A percentile compares a stretch with the other conserved stretches of the same genome.
These are phyloP conservation scores for Coregonus sp. DNA, from an alignment of 2,797 vertebrate genomes.

Conservation along the genomic window DNA sequence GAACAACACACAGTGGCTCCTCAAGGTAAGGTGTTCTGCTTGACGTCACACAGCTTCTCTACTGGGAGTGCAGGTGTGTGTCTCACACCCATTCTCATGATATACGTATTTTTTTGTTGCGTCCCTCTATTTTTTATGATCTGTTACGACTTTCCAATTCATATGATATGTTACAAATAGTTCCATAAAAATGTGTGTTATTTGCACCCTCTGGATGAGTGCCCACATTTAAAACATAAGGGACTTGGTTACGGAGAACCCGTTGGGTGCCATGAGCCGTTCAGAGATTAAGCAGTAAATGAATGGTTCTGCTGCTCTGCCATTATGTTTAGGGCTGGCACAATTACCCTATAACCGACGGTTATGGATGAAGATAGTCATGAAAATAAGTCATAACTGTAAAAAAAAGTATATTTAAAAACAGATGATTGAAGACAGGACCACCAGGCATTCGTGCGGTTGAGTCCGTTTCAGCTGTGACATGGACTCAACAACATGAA, in stretches of 20 bases:
- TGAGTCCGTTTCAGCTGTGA: too few relatives aligned
- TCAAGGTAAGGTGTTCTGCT: slow-evolving; percentile 82
- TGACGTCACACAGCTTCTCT: not conserved
- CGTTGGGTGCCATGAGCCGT: not conserved
- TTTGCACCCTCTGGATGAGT: not conserved
- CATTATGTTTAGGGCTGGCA: not conserved
- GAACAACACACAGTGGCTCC: slow-evolving; percentile 98
- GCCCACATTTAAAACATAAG: not conserved
- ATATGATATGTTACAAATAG: not conserved
- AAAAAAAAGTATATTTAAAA: too few relatives aligned
- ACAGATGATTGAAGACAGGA: too few relatives aligned
- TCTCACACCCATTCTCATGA: not conserved
- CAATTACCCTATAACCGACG: too few relatives aligned
- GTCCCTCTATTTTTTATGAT: too few relatives aligned
- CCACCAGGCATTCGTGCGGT: too few relatives aligned
- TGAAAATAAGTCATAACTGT: too few relatives aligned
- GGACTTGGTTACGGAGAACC: not conserved
- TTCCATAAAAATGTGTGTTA: not conserved
- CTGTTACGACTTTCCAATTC: not conserved
- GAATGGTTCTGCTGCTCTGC: not conserved
- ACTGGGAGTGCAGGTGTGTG: not conserved
- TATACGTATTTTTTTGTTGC: not conserved
- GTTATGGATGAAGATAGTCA: too few relatives aligned
- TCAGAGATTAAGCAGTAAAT: not conserved
- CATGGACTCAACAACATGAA: too few relatives aligned